Evolutionary conservation across 1,140 invertebrate species (phyloP).

Genomic region (Aricia agestis): DNA sequence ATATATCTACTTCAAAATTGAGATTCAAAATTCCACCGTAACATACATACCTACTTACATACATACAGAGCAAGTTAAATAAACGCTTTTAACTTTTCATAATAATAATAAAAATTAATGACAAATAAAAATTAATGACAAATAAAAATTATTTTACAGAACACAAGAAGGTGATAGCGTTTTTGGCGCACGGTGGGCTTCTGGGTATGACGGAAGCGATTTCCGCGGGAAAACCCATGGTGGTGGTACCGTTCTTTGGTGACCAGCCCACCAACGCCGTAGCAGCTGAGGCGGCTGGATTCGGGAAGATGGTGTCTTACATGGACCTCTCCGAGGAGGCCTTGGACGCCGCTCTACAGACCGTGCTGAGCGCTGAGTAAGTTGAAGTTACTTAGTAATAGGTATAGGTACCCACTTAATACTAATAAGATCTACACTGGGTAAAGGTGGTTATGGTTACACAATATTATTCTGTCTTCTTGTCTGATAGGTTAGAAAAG

Average conservation of each 20-base stretch:
- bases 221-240: constrained; percentile 80
- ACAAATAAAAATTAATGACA: too few species aligned
- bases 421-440: too few species aligned
- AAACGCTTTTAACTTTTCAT: too few species aligned
- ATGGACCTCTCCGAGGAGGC: constrained; percentile 53
- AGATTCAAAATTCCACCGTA: too few species aligned
- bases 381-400: constrained; percentile 27
- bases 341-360: constrained; percentile 52
- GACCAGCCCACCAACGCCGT: constrained; percentile 78
- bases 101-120: too few species aligned
- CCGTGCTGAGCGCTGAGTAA: constrained; percentile 69
- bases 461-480: too few species aligned
- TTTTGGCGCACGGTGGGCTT: constrained; percentile 82
- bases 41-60: too few species aligned
- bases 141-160: constrained; percentile 53
- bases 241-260: constrained; percentile 79
- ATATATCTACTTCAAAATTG: too few species aligned
- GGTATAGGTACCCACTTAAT: too few species aligned
- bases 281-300: constrained; percentile 48
- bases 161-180: constrained; percentile 80
- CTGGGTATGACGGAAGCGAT: constrained; percentile 80
- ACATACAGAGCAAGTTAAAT: too few species aligned
- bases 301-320: constrained; percentile 55
- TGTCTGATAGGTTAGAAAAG: too few species aligned
- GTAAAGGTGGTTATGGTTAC: too few species aligned